phyloP scores from a whole-genome alignment of 2,888 invertebrate genomes.

The Tetramorium bicarinatum region DNA sequence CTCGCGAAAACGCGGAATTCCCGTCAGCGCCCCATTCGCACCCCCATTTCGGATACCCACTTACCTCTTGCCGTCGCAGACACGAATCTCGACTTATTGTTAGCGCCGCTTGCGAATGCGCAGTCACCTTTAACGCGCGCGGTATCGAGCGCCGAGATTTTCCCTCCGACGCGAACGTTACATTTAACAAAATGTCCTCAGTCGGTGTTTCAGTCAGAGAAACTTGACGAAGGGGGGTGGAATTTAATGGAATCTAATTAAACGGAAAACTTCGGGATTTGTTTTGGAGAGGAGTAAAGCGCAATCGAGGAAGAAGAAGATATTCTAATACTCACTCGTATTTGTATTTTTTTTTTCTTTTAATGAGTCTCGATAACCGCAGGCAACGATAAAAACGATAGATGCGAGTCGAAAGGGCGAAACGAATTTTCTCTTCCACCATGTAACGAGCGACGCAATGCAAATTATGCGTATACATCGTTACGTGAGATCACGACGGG shows the following conservation, averaged over 20 bases:
- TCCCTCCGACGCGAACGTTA: background rate
- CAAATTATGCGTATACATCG: constrained; percentile 7
- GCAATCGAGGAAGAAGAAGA: background rate
- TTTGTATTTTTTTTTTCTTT: background rate
- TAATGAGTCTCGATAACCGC: constrained; percentile 6
- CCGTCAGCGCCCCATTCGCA: background rate
- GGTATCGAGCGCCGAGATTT: constrained; percentile 23
- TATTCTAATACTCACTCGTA: background rate
- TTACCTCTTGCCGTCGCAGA: background rate
- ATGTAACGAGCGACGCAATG: constrained; percentile 8
- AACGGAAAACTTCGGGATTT: constrained; percentile 13
- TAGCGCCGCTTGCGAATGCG: constrained; percentile 17
- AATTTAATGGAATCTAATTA: constrained; percentile 28
- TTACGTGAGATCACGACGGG: background rate
- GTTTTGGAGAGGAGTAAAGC: background rate
- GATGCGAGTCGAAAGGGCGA: background rate
- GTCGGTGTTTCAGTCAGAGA: background rate
- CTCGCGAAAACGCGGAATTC: constrained; percentile 20
- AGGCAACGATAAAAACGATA: background rate
- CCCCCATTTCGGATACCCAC: constrained; percentile 20
- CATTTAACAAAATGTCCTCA: background rate
- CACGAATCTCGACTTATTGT: constrained; percentile 25
- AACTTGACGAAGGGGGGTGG: background rate
- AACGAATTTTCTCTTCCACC: constrained; percentile 46
- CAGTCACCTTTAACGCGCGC: constrained; percentile 31